Evolutionary conservation across 2,113 vertebrate genomes (phyloP), one percentile per base, ranked within the genome.

Genomic region (Platichthys flesus): DNA sequence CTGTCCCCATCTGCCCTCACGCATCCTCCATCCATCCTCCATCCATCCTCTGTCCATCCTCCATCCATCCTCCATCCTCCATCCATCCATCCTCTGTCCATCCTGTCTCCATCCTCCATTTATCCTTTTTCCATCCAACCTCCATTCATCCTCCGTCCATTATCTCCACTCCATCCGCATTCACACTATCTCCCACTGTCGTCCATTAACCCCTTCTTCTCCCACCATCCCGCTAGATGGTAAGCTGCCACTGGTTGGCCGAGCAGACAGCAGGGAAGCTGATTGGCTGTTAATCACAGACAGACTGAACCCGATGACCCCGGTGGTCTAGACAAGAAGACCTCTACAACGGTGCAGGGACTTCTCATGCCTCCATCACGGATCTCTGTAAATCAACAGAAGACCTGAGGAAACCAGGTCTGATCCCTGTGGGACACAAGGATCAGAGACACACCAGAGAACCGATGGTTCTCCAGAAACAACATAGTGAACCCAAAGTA

Each of bases 261-360:
- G 24, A 57, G 14, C 14, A 26, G 24, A 31, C 6, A 31, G 31
- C 31, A 31, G 26, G 16, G 16, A 26, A 18, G 14, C 58, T 37
- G 58, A 60, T 35, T 60, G 58, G 26, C 49, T 4, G 26, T 31
- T 7, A 5, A 35, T 52, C 62, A 40, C 67, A 76, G 56, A 73
- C 47, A 31, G 40, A 23, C n/a, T 81, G 78, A 85, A 74, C 83
- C 56, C 21, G n/a, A 57, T 3, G 51, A 85, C 78, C 79, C 65
- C 45, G 4, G 24, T 23, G 0, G 12, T 28, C 31, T 67, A 31
- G 26, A 67, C 12, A 52, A 2, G 21, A 70, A 74, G 23, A 28
- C 47, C 26, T 72, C 63, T 62, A 7, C 15, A 51, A 54, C 65
- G 1, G 31, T 20, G 4, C 40, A 47, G 23, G 31, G 62, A 59